Evolutionary conservation across 2,888 invertebrate genomes (phyloP), one percentile per base, ranked within the genome.

Genomic region (Ormyrus rosae): DNA sequence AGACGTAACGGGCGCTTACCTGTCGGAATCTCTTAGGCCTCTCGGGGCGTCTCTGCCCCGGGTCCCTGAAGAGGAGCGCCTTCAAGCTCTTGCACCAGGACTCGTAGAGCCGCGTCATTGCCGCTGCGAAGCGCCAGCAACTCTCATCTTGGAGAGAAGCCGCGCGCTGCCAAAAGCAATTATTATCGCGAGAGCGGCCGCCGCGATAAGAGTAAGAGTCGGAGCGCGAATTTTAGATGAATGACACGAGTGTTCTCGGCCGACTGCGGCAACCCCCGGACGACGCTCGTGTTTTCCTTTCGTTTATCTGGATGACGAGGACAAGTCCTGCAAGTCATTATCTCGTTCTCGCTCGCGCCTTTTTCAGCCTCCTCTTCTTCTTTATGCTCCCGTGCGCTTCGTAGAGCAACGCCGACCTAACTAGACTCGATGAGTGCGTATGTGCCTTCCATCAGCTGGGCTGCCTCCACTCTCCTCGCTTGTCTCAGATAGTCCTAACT

Each of bases 241-340:
- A 34, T 34, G 34, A 34, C 13, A 46, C 70, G 45, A 2, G 7
- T 5, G n/a, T 8, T 6, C 5, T 4, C 13, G 48, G 48, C n/a
- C 46, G 9, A 58, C 34, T 34, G 58, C 50, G 11, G 58, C 50
- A 10, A 69, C 58, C 50, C 58, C 60, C 60, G 60, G n/a, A 50
- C 13, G n/a, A 50, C 10, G 34, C 34, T 34, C 34, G 34, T 65
- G n/a, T 58, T 74, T 67, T 65, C 74, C 58, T 67, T 53, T 51
- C n/a, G 58, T 11, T 67, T 74, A 74, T 74, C 74, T 74, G 9
- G 50, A 50, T 51, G 48, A 67, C 65, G 65, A 50, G 50, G 50
- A 67, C 58, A 46, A n/a, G 58, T 74, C 74, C 74, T 74, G 74
- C 74, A 50, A 74, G 67, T 74, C 58, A 74, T 56, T 67, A 67